A percentile compares a stretch with the other conserved stretches of the same genome.
phyloP scores from a whole-genome alignment of 2,888 invertebrate species.

The Heteromurus nitidus region DNA sequence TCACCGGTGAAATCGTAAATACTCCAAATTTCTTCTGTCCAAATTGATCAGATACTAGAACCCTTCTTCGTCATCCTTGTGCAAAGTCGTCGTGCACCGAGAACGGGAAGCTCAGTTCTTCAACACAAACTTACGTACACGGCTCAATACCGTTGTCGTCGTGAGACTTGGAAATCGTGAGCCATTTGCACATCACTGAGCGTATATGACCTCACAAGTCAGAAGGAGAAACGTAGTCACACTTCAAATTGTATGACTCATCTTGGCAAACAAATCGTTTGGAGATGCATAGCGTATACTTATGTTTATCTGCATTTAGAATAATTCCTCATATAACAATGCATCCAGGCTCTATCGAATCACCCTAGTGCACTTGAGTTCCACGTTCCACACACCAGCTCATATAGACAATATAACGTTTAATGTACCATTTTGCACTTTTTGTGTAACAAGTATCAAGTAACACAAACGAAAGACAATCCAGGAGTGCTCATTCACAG shows the following conservation, averaged over 20 bases:
- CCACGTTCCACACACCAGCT: not conserved
- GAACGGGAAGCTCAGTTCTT: too few species aligned
- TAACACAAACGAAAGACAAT: not conserved
- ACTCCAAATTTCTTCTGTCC: conserved; percentile 7
- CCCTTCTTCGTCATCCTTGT: too few species aligned
- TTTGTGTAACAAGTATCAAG: conserved; percentile 19
- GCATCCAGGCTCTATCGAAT: not conserved
- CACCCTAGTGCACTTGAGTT: not conserved
- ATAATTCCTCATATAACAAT: not conserved
- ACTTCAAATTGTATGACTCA: not conserved
- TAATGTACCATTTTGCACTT: not conserved
- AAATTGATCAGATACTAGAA: conserved; percentile 15
- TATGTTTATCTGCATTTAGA: not conserved
- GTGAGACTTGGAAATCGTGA: too few species aligned
- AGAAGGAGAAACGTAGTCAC: too few species aligned
- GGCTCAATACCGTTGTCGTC: too few species aligned
- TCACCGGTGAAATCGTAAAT: conserved; percentile 8
- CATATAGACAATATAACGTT: not conserved
- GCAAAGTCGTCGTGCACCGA: too few species aligned
- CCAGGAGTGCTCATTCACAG: not conserved
- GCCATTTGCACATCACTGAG: not conserved
- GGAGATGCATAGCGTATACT: conserved; percentile 1
- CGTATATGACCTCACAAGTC: conserved; percentile 4
- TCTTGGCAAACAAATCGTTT: not conserved
- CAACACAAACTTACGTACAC: too few species aligned